Base-by-base conservation (phyloP, 2,888 invertebrate genomes). In the Chalcis sispes region DNA sequence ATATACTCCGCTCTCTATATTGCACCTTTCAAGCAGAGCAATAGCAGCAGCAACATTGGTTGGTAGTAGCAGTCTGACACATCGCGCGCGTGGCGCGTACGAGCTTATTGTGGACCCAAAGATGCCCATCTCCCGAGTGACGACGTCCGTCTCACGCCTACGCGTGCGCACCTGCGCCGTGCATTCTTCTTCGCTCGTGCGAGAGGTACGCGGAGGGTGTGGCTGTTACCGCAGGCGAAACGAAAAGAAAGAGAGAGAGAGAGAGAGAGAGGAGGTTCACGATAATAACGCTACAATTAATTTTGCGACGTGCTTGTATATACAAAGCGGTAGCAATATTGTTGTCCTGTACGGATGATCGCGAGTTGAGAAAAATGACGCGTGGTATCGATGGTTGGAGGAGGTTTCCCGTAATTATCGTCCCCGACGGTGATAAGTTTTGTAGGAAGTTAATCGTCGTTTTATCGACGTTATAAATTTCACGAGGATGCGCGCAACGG, bases 1-100 rank as follows among this genome's bases (percentile, higher is more conserved):
- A n/a, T 29, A n/a, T 3, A 29, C 29, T 32, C 46, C 62, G 23
- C 65, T 46, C 58, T 20, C 40, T 65, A 65, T 72, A 72, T 48
- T 72, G 65, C 65, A 65, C 65, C 25, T 58, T 52, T 29, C 52
- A 40, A 54, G 42, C 50, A 56, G 27, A n/a, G n/a, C n/a, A n/a
- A n/a, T n/a, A n/a, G n/a, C n/a, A n/a, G n/a, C n/a, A n/a, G n/a
- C n/a, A n/a, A n/a, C n/a, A n/a, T n/a, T n/a, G n/a, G n/a, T n/a
- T n/a, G n/a, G 13, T n/a, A 18, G 52, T 25, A 52, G 50, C 61
- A 36, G 10, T 36, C 10, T 36, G 10, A 20, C 50, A 50, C 50
- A 23, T 15, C n/a, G n/a, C n/a, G 4, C 36, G 36, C 8, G 48
- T 40, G 58, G 8, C 48, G 70, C 18, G 59, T 59, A 18, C 5